Evolutionary conservation across 2,113 vertebrate species (phyloP).

Genomic region (Scopus umbretta): DNA sequence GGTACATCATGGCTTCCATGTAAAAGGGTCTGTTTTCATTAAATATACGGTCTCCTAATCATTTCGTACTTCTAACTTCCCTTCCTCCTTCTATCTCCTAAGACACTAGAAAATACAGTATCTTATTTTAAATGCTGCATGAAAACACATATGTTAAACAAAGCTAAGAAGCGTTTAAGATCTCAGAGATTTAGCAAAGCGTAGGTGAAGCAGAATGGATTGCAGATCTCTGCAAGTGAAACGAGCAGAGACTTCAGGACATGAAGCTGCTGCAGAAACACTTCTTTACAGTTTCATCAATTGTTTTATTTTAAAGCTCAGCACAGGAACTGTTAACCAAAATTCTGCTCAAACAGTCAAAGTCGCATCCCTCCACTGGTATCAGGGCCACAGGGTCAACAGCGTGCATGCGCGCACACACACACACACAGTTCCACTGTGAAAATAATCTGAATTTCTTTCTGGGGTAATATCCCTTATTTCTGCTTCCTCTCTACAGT

Average conservation of each 20-base stretch:
- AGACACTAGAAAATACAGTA: not conserved
- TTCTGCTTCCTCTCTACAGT: not conserved
- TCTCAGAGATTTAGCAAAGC: not conserved
- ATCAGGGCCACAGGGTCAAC: not conserved
- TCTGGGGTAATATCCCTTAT: not conserved
- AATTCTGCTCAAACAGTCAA: not conserved
- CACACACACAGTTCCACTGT: not conserved
- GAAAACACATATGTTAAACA: not conserved
- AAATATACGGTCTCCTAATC: not conserved
- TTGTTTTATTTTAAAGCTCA: not conserved
- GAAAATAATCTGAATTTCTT: not conserved
- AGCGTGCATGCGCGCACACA: too few relatives aligned
- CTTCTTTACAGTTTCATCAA: not conserved
- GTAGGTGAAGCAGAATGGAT: not conserved
- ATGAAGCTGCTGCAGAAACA: not conserved
- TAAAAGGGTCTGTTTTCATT: not conserved
- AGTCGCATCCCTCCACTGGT: not conserved
- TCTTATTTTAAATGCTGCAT: not conserved
- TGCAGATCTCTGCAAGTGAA: not conserved
- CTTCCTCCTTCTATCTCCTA: not conserved
- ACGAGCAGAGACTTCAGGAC: not conserved
- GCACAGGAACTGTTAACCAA: not conserved
- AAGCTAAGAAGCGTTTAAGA: not conserved
- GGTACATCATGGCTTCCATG: not conserved
- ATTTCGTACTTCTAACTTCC: not conserved